Evolutionary conservation across 2,113 vertebrate genomes (phyloP).

Genomic region (Grammomys surdaster): DNA sequence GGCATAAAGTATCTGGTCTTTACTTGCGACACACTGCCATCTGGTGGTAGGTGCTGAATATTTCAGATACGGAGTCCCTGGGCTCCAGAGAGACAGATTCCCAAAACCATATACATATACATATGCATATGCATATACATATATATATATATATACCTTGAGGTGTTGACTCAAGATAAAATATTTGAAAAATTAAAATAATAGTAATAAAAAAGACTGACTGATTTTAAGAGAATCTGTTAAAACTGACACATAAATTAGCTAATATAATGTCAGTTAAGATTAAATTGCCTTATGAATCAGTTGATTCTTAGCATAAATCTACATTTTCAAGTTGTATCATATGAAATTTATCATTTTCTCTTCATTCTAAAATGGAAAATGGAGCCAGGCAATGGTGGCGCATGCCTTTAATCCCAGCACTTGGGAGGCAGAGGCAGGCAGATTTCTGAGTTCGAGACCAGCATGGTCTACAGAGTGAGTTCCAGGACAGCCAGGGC

Average conservation of each 20-base stretch:
- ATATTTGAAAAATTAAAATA: too few species aligned
- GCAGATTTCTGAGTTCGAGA: too few species aligned
- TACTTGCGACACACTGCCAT: slow-evolving; percentile 66
- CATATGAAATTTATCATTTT: background rate
- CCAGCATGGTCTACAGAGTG: too few species aligned
- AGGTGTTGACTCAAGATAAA: background rate
- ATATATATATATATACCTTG: too few species aligned
- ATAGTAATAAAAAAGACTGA: background rate
- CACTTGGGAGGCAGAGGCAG: too few species aligned
- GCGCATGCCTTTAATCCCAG: too few species aligned
- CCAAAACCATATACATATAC: background rate
- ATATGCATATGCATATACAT: too few species aligned
- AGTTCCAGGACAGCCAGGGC: too few species aligned
- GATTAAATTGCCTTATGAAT: background rate
- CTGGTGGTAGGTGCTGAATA: slow-evolving; percentile 34
- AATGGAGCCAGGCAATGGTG: background rate
- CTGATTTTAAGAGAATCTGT: background rate
- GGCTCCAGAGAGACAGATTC: slow-evolving; percentile 32
- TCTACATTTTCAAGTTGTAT: background rate
- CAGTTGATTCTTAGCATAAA: slow-evolving; percentile 39
- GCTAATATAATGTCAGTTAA: background rate
- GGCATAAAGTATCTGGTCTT: background rate
- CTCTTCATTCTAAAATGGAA: background rate
- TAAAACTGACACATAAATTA: background rate
- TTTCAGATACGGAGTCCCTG: slow-evolving; percentile 73